Percentiles rank a stretch among this genome's conserved stretches.
phyloP scores from a whole-genome alignment of 2,113 vertebrate genomes.

The Motacilla alba region DNA sequence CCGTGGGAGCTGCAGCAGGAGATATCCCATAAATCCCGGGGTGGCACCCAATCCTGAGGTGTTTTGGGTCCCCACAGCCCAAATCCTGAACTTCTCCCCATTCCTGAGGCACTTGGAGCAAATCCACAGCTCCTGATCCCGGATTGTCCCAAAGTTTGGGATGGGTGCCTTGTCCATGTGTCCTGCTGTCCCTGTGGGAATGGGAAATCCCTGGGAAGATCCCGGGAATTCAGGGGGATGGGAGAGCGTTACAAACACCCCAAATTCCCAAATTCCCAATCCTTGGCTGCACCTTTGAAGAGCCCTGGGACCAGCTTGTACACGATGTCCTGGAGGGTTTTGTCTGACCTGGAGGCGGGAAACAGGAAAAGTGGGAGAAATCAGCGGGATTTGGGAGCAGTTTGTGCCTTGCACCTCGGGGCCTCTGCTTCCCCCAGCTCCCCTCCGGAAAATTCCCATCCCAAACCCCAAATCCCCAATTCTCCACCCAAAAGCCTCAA shows the following conservation, averaged over 20 bases:
- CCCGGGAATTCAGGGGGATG: neutral
- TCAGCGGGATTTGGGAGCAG: neutral
- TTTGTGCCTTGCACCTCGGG: accelerated
- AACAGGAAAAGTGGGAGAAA: neutral
- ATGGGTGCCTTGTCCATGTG: accelerated
- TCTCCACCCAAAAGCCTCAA: neutral
- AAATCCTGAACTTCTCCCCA: neutral
- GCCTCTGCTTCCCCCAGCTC: no score
- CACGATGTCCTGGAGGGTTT: slow-evolving; percentile 93
- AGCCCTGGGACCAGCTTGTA: slow-evolving; percentile 94
- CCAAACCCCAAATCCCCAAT: neutral
- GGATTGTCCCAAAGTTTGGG: accelerated
- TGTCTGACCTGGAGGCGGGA: slow-evolving; percentile 79
- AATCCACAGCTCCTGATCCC: neutral
- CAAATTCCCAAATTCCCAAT: neutral
- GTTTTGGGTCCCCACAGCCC: neutral
- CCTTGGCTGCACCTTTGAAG: slow-evolving; percentile 83
- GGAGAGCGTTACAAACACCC: accelerated
- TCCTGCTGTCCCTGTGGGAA: neutral
- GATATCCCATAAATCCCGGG: accelerated
- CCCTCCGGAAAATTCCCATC: neutral
- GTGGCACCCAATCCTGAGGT: neutral
- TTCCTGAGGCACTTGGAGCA: neutral
- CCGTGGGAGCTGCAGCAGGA: neutral
- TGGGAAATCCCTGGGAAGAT: accelerated